Percentiles rank a stretch among this genome's conserved stretches.
Conservation (phyloP, 2,113 vertebrate species). For the Bufo gargarizans region DNA sequence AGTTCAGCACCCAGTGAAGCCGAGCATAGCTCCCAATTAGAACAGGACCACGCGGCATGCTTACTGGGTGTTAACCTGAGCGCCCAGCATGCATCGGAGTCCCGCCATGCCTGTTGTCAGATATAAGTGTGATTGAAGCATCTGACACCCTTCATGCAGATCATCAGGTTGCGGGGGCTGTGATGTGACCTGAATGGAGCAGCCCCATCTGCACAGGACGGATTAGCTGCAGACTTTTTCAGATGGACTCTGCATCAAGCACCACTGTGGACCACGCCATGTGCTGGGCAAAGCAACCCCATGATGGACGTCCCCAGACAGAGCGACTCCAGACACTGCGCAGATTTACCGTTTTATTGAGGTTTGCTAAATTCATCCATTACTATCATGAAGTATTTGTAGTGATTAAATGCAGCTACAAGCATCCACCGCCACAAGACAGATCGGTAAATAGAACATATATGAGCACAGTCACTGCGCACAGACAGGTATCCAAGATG, state of each 20-base stretch:
- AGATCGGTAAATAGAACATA: conserved; percentile 59
- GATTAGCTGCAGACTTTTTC: neutral
- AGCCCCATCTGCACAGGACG: too few species aligned
- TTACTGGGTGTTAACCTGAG: too few species aligned
- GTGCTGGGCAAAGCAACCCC: neutral
- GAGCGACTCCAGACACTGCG: conserved; percentile 19
- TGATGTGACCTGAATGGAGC: too few species aligned
- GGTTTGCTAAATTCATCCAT: conserved; percentile 65
- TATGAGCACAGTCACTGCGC: conserved; percentile 59
- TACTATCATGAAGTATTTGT: conserved; percentile 44
- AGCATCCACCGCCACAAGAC: conserved; percentile 60
- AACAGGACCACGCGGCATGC: too few species aligned
- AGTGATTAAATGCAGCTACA: conserved; percentile 58
- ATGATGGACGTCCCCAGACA: neutral
- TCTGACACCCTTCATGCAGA: too few species aligned
- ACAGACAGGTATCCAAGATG: conserved; percentile 30
- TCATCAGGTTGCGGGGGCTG: too few species aligned
- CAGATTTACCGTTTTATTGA: conserved; percentile 72
- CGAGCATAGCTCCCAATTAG: too few species aligned
- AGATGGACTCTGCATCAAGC: neutral
- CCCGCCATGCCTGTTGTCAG: too few species aligned
- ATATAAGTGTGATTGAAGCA: too few species aligned
- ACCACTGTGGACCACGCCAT: neutral
- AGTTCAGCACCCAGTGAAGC: too few species aligned
- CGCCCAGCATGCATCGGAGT: too few species aligned